Evolutionary conservation across 2,888 invertebrate species (phyloP).

Genomic region (Chrysotoxum bicinctum): DNA sequence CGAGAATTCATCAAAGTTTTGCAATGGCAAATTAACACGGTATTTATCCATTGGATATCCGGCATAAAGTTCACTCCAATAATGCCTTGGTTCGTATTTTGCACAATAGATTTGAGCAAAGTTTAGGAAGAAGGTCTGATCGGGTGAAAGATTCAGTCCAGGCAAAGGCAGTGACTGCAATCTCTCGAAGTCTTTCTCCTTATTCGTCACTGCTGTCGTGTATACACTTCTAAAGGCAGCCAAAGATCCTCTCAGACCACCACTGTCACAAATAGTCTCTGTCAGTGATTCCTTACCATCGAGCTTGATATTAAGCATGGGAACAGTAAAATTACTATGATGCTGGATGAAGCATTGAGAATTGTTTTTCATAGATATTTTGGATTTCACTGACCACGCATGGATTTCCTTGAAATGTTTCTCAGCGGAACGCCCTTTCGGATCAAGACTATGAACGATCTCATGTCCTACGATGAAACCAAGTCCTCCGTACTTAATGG

Average conservation of each 20-base stretch:
- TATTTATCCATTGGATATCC: conserved; percentile 78
- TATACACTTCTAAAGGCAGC: conserved; percentile 75
- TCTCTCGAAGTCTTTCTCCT: conserved; percentile 35
- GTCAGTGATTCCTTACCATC: conserved; percentile 1
- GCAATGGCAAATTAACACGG: conserved; percentile 77
- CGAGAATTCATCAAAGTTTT: conserved; percentile 78
- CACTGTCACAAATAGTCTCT: conserved; percentile 79
- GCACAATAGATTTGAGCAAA: conserved; percentile 79
- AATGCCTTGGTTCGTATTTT: conserved; percentile 76
- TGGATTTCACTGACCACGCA: neutral
- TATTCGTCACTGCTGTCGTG: conserved; percentile 16
- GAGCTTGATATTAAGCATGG: neutral
- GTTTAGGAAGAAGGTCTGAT: conserved; percentile 78
- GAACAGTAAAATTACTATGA: conserved; percentile 13
- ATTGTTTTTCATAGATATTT: neutral
- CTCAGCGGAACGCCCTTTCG: conserved; percentile 74
- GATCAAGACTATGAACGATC: conserved; percentile 79
- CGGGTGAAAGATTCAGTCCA: conserved; percentile 77
- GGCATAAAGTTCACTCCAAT: conserved; percentile 77
- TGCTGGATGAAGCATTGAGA: conserved; percentile 9
- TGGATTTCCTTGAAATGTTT: conserved; percentile 8
- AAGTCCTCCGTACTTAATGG: conserved; percentile 78
- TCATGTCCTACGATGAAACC: conserved; percentile 79
- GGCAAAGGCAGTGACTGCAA: conserved; percentile 78
- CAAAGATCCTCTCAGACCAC: conserved; percentile 76